phyloP scores from a whole-genome alignment of 2,797 vertebrate species.

The Poecilia wingei region DNA sequence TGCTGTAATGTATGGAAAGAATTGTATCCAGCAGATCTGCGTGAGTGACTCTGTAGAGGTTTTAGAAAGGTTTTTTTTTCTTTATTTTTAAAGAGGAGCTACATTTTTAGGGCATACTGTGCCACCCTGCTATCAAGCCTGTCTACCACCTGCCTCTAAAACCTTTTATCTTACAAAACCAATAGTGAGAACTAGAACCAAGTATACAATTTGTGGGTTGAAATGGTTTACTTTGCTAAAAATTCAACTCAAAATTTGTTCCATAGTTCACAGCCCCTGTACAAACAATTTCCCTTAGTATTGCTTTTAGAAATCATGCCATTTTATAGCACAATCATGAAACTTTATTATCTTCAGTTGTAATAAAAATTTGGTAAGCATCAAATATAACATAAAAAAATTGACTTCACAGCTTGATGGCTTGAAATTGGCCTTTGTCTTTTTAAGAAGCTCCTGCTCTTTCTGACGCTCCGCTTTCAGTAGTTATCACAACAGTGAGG shows the following conservation, averaged over 20 bases:
- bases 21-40: background rate
- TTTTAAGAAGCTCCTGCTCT: too few relatives aligned
- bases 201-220: conserved; percentile 30
- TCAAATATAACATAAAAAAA: too few relatives aligned
- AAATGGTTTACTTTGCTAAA: background rate
- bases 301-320: background rate
- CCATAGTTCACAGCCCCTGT: background rate
- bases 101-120: background rate
- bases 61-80: background rate
- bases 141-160: conserved; percentile 22
- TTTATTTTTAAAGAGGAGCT: background rate
- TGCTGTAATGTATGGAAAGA: background rate
- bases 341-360: too few relatives aligned
- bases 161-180: conserved; percentile 33
- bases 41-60: background rate
- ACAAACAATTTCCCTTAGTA: background rate
- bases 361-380: too few relatives aligned
- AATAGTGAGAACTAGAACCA: background rate
- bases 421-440: too few relatives aligned
- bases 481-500: too few relatives aligned
- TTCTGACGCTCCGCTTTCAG: too few relatives aligned
- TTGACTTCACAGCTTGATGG: too few relatives aligned
- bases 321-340: too few relatives aligned
- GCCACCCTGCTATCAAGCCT: conserved; percentile 19
- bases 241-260: background rate